phyloP scores from a whole-genome alignment of 2,797 vertebrate species.

The Knipowitschia caucasica region DNA sequence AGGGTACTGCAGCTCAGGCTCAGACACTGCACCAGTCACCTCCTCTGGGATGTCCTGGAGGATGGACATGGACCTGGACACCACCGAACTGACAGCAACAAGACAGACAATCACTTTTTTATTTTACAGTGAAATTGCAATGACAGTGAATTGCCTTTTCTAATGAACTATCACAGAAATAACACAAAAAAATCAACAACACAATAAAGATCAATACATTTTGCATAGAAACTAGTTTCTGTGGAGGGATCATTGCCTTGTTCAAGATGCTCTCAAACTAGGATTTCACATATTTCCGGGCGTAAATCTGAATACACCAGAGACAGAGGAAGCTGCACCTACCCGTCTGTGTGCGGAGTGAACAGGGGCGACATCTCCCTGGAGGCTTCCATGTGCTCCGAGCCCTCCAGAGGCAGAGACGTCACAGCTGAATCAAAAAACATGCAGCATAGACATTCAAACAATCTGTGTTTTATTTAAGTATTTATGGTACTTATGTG shows the following conservation, averaged over 20 bases:
- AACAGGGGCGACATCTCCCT: conserved; percentile 42
- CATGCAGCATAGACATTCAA: conserved; percentile 15
- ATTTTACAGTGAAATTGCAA: background rate
- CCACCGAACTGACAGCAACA: conserved; percentile 42
- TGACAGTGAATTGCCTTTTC: no score
- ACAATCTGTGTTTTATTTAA: no score
- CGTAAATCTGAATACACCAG: no score
- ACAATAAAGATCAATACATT: no score
- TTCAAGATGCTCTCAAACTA: no score
- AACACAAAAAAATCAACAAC: no score
- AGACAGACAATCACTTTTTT: background rate
- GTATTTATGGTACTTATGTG: no score
- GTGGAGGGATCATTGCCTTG: no score
- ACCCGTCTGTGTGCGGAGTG: conserved; percentile 47
- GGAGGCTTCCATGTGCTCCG: conserved; percentile 37
- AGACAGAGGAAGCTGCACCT: background rate
- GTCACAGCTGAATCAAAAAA: conserved; percentile 28
- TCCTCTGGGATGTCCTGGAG: conserved; percentile 68
- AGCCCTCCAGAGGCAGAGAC: conserved; percentile 39
- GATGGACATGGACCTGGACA: conserved; percentile 24
- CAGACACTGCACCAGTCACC: background rate
- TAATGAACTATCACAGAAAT: no score
- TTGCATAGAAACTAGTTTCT: no score
- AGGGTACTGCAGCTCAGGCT: conserved; percentile 8
- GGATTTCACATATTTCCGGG: no score